Base-by-base conservation (phyloP, 2,797 vertebrate genomes). In the Neosilurus mollespiculum region DNA sequence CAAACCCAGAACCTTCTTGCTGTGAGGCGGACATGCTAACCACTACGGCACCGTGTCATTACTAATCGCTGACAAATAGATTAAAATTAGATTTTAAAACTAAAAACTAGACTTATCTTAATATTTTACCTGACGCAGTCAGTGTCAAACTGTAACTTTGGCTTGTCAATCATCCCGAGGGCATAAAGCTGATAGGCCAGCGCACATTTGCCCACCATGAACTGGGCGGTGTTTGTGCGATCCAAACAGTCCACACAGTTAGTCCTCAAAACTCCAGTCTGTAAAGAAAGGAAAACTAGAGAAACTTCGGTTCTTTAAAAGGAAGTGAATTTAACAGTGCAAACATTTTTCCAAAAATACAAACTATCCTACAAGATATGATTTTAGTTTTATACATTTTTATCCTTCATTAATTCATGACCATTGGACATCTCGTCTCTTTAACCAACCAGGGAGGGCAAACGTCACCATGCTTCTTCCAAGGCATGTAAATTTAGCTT, bases 171-270 rank as follows among this genome's bases (percentile, higher is more conserved):
- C 93, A 99, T 89, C 72, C 97, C 98, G 58, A 99, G 88, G 0
- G 97, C 98, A 80, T 97, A 99, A 0, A 99, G 95, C 81, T 99
- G 98, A 91, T 98, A 99, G 9, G 98, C 98, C 88, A 99, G 91
- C 3, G 98, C 97, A 90, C 98, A 99, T 83, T 99, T 99, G 10
- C 98, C 98, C 92, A 99, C 98, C 98, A 99, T 99, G 86, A 99
- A 99, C 59, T 99, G 97, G 20, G 97, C 97, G 0, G 98, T 99
- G 91, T 99, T 99, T 54, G 97, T 99, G 24, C 98, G 96, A 90
- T 99, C 97, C 84, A 99, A 94, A 88, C 98, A 99, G 90, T 99
- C 98, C 85, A 98, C 98, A 81, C 98, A 99, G 91, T 99, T 99
- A 77, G 97, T 99, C 92, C 97, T 92, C 58, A 99, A 93, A 85